Evolutionary conservation across 2,797 vertebrate species (phyloP).

Genomic region (Glyptemys insculpta): DNA sequence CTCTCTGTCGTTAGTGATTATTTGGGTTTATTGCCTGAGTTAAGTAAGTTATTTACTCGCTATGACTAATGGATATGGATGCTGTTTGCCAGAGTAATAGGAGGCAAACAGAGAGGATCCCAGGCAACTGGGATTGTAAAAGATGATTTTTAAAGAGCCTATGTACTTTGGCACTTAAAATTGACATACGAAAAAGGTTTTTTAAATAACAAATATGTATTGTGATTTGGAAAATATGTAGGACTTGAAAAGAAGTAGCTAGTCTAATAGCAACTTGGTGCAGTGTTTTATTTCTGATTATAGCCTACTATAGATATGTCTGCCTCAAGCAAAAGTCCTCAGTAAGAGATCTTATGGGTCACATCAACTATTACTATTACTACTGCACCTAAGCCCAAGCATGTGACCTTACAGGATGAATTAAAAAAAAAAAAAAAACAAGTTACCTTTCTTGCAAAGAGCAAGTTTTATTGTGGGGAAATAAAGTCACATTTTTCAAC

Average conservation of each 20-base stretch:
- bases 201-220: background rate
- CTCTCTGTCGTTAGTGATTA: slow-evolving; percentile 70
- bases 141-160: background rate
- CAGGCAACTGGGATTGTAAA: slow-evolving; percentile 51
- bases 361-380: background rate
- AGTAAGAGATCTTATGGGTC: background rate
- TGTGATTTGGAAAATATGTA: background rate
- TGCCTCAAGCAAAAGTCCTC: background rate
- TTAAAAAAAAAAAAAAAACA: background rate
- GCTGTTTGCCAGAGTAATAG: slow-evolving; percentile 40
- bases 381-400: accelerated
- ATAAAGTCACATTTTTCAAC: background rate
- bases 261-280: background rate
- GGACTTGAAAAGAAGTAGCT: background rate
- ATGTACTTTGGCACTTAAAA: slow-evolving; percentile 9
- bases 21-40: slow-evolving; percentile 73
- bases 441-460: background rate
- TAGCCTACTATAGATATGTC: background rate
- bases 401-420: background rate
- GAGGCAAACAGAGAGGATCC: slow-evolving; percentile 40
- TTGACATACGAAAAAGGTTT: background rate
- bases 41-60: slow-evolving; percentile 70
- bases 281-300: background rate
- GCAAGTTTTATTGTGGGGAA: slow-evolving; percentile 10
- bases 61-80: slow-evolving; percentile 68